Conservation (phyloP, 2,113 vertebrate genomes). For the Leiothrix lutea region DNA sequence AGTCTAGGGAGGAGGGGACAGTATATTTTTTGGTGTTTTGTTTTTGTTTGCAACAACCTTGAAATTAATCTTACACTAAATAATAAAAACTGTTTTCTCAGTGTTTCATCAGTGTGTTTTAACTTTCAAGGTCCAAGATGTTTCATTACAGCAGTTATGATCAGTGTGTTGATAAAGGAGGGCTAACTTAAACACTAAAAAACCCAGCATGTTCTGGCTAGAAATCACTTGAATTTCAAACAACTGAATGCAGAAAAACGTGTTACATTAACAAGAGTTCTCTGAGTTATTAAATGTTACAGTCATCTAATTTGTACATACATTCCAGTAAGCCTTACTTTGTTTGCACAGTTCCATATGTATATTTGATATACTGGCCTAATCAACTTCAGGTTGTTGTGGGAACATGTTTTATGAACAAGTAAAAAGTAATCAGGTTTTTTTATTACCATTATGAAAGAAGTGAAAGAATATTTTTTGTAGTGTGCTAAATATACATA, state of each 20-base stretch:
- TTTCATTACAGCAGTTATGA: background rate
- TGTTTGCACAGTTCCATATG: background rate
- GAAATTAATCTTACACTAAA: slow-evolving; percentile 19
- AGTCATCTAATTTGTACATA: slow-evolving; percentile 24
- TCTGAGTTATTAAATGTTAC: slow-evolving; percentile 18
- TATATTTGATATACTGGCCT: slow-evolving; percentile 35
- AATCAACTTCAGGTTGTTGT: slow-evolving; percentile 27
- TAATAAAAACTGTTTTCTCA: background rate
- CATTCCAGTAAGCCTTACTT: background rate
- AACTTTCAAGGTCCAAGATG: background rate
- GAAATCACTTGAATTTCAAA: background rate
- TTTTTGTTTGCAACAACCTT: background rate
- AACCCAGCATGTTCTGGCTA: background rate
- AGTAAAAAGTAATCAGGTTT: slow-evolving; percentile 20
- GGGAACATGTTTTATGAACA: slow-evolving; percentile 14
- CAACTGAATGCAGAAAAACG: background rate
- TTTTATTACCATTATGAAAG: slow-evolving; percentile 34
- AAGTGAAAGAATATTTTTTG: slow-evolving; percentile 3
- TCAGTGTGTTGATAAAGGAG: background rate
- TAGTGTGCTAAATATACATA: slow-evolving; percentile 35
- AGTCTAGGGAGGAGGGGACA: background rate
- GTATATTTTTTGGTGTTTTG: background rate
- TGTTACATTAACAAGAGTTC: background rate
- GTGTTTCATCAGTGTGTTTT: background rate
- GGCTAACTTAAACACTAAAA: background rate